Base-by-base conservation (phyloP, 2,113 vertebrate genomes). In the Psittacara wagleri region DNA sequence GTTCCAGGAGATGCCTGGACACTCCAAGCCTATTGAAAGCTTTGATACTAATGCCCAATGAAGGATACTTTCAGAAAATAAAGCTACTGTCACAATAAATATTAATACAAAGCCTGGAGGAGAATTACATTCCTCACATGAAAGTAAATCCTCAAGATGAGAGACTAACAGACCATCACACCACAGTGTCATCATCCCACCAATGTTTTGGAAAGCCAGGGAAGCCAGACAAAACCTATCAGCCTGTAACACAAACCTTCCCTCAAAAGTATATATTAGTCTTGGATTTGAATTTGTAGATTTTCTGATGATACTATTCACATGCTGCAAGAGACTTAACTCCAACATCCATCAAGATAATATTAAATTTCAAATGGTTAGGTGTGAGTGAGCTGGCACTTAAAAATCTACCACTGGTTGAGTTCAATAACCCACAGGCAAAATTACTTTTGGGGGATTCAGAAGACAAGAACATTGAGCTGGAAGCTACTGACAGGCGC, bases 141-240 rank as follows among this genome's bases (percentile, higher is more conserved):
- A 85, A 66, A 76, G 43, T 85, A 66, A 93, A 91, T 95, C 62
- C 41, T 86, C 39, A 27, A 84, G 79, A 51, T 3, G 6, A 81
- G 75, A 83, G 83, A 70, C 81, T 91, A 91, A n/a, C 88, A 57
- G 73, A 72, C 74, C 76, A 92, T 86, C 49, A 66, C 70, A 88
- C 54, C 88, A 51, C 29, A 2, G 0, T 51, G 46, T 44, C 79
- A 80, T 77, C 78, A 68, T 61, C 48, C 51, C 75, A 85, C 64
- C 54, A 33, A 46, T 80, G 80, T 86, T 94, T 93, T 41, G 74
- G 72, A 88, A 86, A 95, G 81, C 61, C 77, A 82, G 59, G 43
- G 59, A 72, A 97, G 79, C 67, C 87, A 95, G 91, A 92, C 79
- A 92, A 94, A 96, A 92, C 57, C 79, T 83, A 96, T 62, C 85